phyloP scores from a whole-genome alignment of 2,888 invertebrate genomes.

The Pollenia griseotomentosa region DNA sequence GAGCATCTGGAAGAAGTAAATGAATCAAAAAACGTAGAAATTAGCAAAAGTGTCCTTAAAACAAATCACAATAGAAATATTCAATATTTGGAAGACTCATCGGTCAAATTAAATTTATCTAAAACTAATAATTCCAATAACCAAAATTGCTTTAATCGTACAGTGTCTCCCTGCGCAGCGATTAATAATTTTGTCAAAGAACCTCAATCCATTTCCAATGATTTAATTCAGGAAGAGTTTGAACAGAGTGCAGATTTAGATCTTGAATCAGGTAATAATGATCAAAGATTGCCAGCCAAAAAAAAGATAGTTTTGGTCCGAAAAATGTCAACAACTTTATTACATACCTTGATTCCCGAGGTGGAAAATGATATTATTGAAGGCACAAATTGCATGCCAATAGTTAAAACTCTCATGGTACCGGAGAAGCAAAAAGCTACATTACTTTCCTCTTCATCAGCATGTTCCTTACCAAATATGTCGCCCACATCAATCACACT shows the following conservation, averaged over 20 bases:
- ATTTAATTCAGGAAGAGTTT: conserved; percentile 45
- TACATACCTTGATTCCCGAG: conserved; percentile 6
- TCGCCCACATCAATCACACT: conserved; percentile 9
- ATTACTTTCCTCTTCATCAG: not conserved
- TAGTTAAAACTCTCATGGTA: conserved; percentile 24
- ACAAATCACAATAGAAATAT: conserved; percentile 28
- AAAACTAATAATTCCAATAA: conserved; percentile 34
- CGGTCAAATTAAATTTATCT: conserved; percentile 49
- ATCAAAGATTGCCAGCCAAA: conserved; percentile 24
- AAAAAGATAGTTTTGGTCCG: conserved; percentile 25
- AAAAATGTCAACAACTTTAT: conserved; percentile 17
- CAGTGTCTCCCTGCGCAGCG: conserved; percentile 42
- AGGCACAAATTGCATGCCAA: not conserved
- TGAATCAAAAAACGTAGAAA: conserved; percentile 31
- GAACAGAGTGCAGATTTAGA: conserved; percentile 11
- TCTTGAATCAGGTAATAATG: not conserved
- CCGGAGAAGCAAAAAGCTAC: conserved; percentile 14
- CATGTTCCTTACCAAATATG: conserved; percentile 11
- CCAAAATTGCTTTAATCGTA: conserved; percentile 36
- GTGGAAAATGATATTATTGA: not conserved
- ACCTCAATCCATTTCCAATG: conserved; percentile 28
- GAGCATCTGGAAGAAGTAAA: conserved; percentile 18
- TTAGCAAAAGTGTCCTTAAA: conserved; percentile 64
- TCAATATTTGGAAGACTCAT: conserved; percentile 40
- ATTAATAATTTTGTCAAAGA: conserved; percentile 27